Evolutionary conservation across 2,797 vertebrate species (phyloP), one percentile per base, ranked within the genome.

Genomic region (Gallinago stenura): DNA sequence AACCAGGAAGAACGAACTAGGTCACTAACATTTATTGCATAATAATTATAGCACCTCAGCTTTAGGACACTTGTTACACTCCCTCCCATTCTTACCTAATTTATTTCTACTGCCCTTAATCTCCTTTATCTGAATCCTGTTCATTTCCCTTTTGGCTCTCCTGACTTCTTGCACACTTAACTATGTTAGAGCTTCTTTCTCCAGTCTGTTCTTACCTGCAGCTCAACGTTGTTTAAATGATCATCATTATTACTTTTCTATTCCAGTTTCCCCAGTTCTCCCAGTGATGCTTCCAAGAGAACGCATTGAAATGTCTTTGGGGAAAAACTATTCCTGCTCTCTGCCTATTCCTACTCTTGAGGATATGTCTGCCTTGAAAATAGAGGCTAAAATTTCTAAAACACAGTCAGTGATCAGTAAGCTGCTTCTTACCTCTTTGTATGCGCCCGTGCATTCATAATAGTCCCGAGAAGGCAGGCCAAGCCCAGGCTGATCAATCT

Each of bases 401-500:
- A 7, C 28, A 48, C 15, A 54, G 46, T 1, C 50, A n/a, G 46
- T 2, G 30, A 46, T 35, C 11, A 41, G 18, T 8, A 33, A 84
- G 87, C 50, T 33, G 6, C 28, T 3, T 33, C 91, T 92, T 98
- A 99, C 99, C 99, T 99, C 99, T 96, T 97, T 96, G 76, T 99
- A 99, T 7, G 98, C 97, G 33, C 98, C 99, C 8, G 97, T 98
- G 96, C 99, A 99, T 33, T 98, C 95, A 10, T 99, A 99, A 97
- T 99, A 99, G 97, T 99, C 99, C 94, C 99, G 98, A 94, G 99
- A 99, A 94, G 99, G 98, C 50, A 99, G 98, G 87, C 99, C 99
- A 33, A 99, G 98, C 64, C 97, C 98, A 43, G 99, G 98, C 87
- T 99, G 99, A 91, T 99, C 99, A 87, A 99, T 98, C 99, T 99